Evolutionary conservation across 23 tunicate genomes (phyloP).

Genomic region (Phallusia fumigata): DNA sequence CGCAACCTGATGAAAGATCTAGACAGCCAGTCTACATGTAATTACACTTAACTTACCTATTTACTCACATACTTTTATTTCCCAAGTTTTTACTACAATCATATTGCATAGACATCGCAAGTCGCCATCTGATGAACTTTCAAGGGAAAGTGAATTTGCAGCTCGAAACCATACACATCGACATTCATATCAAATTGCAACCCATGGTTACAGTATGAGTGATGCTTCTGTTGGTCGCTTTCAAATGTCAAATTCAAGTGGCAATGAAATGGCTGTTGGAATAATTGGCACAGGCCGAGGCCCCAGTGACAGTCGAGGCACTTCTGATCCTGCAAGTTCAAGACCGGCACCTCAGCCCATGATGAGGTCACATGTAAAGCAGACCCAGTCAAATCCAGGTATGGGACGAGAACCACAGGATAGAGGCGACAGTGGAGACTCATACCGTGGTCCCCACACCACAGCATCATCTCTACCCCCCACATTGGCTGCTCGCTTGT

Average conservation of each 20-base stretch:
- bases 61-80: not conserved
- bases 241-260: conserved; percentile 52
- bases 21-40: not conserved
- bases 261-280: conserved; percentile 64
- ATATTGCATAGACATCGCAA: conserved; percentile 40
- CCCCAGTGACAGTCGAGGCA: conserved; percentile 1
- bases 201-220: conserved; percentile 25
- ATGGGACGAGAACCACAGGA: not conserved
- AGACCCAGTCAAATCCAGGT: not conserved
- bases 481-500: conserved; percentile 46
- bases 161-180: conserved; percentile 38
- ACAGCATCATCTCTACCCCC: conserved; percentile 44
- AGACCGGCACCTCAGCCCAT: not conserved
- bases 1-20: not conserved
- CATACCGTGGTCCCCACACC: conserved; percentile 18
- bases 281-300: conserved; percentile 42
- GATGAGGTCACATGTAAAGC: conserved; percentile 15
- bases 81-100: not conserved
- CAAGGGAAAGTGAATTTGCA: conserved; percentile 21
- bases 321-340: not conserved
- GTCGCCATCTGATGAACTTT: conserved; percentile 64
- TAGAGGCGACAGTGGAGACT: not conserved
- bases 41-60: not conserved
- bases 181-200: conserved; percentile 87
- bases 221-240: conserved; percentile 48